phyloP scores from a whole-genome alignment of 2,888 invertebrate genomes.

The Tuta absoluta region DNA sequence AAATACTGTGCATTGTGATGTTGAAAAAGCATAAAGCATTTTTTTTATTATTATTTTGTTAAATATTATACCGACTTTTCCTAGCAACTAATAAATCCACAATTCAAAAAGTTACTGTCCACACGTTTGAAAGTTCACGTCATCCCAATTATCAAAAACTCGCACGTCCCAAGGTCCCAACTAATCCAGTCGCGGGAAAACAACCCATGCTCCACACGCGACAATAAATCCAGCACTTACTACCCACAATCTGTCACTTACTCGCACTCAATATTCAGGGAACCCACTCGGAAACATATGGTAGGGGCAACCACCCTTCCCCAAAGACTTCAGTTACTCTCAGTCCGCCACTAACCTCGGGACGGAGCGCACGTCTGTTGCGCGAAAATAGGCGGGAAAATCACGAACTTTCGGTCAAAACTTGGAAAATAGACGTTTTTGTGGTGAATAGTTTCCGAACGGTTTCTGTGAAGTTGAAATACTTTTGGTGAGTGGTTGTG shows the following conservation, averaged over 20 bases:
- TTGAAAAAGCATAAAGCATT: no score
- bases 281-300: slow-evolving; percentile 19
- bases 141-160: neutral
- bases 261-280: slow-evolving; percentile 16
- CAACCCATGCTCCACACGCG: neutral
- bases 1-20: no score
- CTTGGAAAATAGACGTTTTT: slow-evolving; percentile 27
- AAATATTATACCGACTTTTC: no score
- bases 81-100: no score
- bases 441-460: neutral
- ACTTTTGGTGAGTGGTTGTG: slow-evolving; percentile 10
- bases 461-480: neutral
- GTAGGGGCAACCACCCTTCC: slow-evolving; percentile 25
- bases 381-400: slow-evolving; percentile 46
- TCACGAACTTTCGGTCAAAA: slow-evolving; percentile 40
- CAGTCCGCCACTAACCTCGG: slow-evolving; percentile 41
- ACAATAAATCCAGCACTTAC: slow-evolving; percentile 26
- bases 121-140: neutral
- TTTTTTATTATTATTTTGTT: no score
- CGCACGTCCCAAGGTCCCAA: neutral
- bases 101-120: no score
- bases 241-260: slow-evolving; percentile 22
- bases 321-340: slow-evolving; percentile 22
- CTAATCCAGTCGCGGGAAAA: neutral
- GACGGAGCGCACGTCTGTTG: slow-evolving; percentile 39